A percentile compares a stretch with the other conserved stretches of the same genome.
Evolutionary conservation across 2,113 vertebrate genomes (phyloP).

Genomic region (Chascanopsetta lugubris): DNA sequence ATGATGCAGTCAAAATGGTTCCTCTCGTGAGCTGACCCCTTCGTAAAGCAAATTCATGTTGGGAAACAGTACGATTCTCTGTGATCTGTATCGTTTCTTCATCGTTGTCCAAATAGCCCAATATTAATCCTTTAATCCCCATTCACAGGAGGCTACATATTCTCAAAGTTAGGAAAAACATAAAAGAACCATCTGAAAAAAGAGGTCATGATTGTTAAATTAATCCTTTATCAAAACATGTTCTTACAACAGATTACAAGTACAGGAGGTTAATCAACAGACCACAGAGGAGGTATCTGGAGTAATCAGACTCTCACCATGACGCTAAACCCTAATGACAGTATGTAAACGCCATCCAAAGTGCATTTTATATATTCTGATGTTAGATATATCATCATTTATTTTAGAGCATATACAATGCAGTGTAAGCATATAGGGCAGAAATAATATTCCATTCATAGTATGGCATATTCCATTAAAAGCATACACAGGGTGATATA

Average conservation of each 20-base stretch:
- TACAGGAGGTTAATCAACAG: slow-evolving; percentile 56
- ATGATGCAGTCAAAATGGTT: neutral
- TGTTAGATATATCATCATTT: too few relatives aligned
- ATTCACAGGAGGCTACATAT: slow-evolving; percentile 65
- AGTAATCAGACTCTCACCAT: slow-evolving; percentile 14
- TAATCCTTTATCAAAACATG: slow-evolving; percentile 81
- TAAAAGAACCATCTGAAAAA: slow-evolving; percentile 75
- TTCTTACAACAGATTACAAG: slow-evolving; percentile 75
- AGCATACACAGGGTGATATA: too few relatives aligned
- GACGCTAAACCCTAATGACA: slow-evolving; percentile 11
- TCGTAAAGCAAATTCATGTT: slow-evolving; percentile 21
- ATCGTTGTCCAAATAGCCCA: slow-evolving; percentile 44
- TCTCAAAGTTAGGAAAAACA: slow-evolving; percentile 69
- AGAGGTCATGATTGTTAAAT: slow-evolving; percentile 78
- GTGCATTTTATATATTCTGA: neutral
- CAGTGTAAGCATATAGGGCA: too few relatives aligned
- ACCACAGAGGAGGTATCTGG: slow-evolving; percentile 11
- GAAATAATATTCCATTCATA: too few relatives aligned
- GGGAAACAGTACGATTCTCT: slow-evolving; percentile 28
- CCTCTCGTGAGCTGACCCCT: neutral
- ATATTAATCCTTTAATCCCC: slow-evolving; percentile 74
- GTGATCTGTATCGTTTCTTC: slow-evolving; percentile 54
- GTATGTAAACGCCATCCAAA: neutral
- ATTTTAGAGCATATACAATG: neutral
- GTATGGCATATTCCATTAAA: too few relatives aligned